Percentiles rank a stretch among this genome's conserved stretches.
These are phyloP conservation scores for Orientallactaga bullata DNA, from an alignment of 2,113 vertebrate genomes.

Conservation along the genomic window DNA sequence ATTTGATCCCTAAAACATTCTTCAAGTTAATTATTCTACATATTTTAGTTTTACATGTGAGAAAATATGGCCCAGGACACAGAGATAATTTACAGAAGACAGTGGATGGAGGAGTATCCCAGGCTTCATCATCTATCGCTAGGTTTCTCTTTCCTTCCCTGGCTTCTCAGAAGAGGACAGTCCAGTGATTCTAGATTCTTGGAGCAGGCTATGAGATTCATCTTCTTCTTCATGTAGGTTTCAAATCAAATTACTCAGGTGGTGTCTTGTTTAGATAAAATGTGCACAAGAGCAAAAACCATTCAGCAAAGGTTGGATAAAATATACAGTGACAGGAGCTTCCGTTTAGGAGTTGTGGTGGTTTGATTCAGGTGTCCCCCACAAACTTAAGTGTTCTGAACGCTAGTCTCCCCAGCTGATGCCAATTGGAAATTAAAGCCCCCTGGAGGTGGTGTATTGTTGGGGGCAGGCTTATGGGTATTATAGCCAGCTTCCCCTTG, in stretches of 20 bases:
- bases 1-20: constrained; percentile 60
- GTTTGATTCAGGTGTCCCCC: too few species aligned
- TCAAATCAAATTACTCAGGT: constrained; percentile 14
- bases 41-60: constrained; percentile 40
- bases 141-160: neutral
- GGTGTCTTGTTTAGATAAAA: neutral
- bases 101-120: neutral
- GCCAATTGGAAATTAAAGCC: too few species aligned
- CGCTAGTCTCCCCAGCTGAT: too few species aligned
- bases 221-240: constrained; percentile 36
- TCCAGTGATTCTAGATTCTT: neutral
- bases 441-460: too few species aligned
- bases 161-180: neutral
- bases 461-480: too few species aligned
- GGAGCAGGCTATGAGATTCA: neutral
- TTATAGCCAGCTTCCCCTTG: too few species aligned
- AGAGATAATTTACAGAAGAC: constrained; percentile 1
- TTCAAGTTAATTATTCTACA: constrained; percentile 64
- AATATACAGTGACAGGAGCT: neutral
- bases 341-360: neutral
- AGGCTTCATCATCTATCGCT: neutral
- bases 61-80: constrained; percentile 38
- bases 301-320: neutral
- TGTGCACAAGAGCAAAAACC: neutral
- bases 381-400: too few species aligned